Conservation (phyloP, 2,888 invertebrate species). For the Helleia helle region DNA sequence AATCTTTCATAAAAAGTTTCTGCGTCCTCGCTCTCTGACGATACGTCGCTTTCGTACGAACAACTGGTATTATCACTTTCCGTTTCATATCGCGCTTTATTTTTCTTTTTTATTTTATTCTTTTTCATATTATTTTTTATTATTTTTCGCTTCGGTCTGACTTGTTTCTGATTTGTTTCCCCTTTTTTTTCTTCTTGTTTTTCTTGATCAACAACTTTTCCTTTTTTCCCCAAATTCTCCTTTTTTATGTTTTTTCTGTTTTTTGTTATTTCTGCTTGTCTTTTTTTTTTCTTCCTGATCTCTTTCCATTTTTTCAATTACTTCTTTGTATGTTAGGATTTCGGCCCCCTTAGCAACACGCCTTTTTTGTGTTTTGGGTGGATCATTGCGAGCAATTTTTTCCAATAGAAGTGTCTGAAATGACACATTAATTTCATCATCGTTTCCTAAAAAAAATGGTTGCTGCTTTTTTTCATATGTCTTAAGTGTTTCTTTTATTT, state of each 20-base stretch:
- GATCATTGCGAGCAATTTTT: not conserved
- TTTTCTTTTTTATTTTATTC: not conserved
- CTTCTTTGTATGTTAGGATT: slow-evolving; percentile 1
- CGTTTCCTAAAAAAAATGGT: slow-evolving; percentile 1
- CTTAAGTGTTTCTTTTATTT: too few relatives aligned
- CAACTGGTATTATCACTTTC: slow-evolving; percentile 1
- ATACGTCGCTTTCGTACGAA: not conserved
- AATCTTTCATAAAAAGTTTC: too few relatives aligned
- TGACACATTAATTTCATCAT: not conserved
- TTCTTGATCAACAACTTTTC: slow-evolving; percentile 1
- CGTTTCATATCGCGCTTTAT: slow-evolving; percentile 1
- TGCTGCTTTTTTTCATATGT: not conserved
- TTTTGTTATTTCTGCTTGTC: slow-evolving; percentile 4
- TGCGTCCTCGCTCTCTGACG: slow-evolving; percentile 1
- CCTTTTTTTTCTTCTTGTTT: not conserved
- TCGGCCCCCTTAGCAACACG: not conserved
- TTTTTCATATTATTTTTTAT: not conserved
- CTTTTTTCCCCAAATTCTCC: slow-evolving; percentile 1
- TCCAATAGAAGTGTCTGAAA: slow-evolving; percentile 1
- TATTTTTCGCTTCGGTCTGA: slow-evolving; percentile 1
- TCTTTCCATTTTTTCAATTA: not conserved
- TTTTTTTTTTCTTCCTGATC: slow-evolving; percentile 6
- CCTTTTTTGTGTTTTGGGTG: not conserved
- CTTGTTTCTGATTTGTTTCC: slow-evolving; percentile 2
- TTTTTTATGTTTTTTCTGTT: slow-evolving; percentile 7